A percentile compares a stretch with the other conserved stretches of the same genome.
Evolutionary conservation across 2,113 vertebrate genomes (phyloP).

Genomic region (Paraplagusia blochii): DNA sequence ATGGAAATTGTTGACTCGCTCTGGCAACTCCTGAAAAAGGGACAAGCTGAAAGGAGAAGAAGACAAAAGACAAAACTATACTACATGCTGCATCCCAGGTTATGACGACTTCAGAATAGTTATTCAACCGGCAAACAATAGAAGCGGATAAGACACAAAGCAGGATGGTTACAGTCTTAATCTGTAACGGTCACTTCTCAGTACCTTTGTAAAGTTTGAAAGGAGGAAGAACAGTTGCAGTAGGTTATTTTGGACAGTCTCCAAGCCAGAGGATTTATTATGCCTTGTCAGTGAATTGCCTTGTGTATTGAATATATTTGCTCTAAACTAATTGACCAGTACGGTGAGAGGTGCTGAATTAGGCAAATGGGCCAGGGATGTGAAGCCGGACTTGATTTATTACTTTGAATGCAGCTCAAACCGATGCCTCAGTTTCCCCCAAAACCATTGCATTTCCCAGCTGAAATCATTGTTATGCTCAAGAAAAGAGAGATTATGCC

Average conservation of each 20-base stretch:
- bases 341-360: slow-evolving; percentile 78
- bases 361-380: slow-evolving; percentile 77
- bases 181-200: slow-evolving; percentile 14
- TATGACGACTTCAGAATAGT: slow-evolving; percentile 24
- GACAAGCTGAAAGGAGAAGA: too few relatives aligned
- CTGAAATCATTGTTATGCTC: slow-evolving; percentile 81
- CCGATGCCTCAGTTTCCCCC: slow-evolving; percentile 73
- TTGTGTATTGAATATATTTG: slow-evolving; percentile 78
- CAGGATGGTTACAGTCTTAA: slow-evolving; percentile 13
- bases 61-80: too few relatives aligned
- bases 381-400: slow-evolving; percentile 84
- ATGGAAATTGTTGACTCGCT: too few relatives aligned
- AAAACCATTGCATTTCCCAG: slow-evolving; percentile 78
- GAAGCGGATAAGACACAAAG: not conserved
- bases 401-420: slow-evolving; percentile 80
- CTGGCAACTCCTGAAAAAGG: too few relatives aligned
- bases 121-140: not conserved
- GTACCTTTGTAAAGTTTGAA: slow-evolving; percentile 34
- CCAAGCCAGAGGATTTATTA: slow-evolving; percentile 74
- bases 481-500: slow-evolving; percentile 82
- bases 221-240: slow-evolving; percentile 48
- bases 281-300: slow-evolving; percentile 72
- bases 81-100: slow-evolving; percentile 22
- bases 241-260: slow-evolving; percentile 65
- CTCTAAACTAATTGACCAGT: slow-evolving; percentile 82